phyloP scores from a whole-genome alignment of 2,113 vertebrate species.

The Athene noctua region DNA sequence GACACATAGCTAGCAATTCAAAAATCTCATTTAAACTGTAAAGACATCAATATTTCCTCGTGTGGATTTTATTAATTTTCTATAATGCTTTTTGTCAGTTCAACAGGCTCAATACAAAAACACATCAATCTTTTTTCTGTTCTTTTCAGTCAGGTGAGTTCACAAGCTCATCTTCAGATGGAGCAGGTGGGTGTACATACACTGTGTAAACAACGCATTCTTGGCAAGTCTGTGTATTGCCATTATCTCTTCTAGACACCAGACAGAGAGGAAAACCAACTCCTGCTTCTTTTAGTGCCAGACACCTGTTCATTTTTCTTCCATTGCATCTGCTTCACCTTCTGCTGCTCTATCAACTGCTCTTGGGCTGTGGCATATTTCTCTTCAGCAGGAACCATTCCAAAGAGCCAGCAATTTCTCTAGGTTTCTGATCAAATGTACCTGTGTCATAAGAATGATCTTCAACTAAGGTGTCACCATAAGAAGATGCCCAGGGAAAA shows the following conservation, averaged over 20 bases:
- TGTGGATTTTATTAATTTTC: background rate
- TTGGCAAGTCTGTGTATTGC: slow-evolving; percentile 17
- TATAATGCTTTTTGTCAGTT: background rate
- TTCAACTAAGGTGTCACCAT: background rate
- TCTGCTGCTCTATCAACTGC: slow-evolving; percentile 29
- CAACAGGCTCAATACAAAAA: background rate
- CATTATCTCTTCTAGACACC: slow-evolving; percentile 45
- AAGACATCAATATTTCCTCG: background rate
- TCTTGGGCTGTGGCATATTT: background rate
- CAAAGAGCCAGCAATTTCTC: background rate
- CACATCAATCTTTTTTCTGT: background rate
- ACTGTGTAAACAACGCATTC: slow-evolving; percentile 13
- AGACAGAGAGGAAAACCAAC: slow-evolving; percentile 22
- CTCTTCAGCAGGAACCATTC: background rate
- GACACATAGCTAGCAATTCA: background rate
- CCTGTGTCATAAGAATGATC: background rate
- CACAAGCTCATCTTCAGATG: slow-evolving; percentile 24
- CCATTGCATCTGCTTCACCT: slow-evolving; percentile 46
- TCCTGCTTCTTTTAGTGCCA: slow-evolving; percentile 32
- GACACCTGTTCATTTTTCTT: slow-evolving; percentile 54
- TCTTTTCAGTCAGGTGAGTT: slow-evolving; percentile 29
- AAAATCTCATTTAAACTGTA: background rate
- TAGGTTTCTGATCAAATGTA: background rate
- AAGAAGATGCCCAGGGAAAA: background rate
- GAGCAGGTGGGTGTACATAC: slow-evolving; percentile 23